Evolutionary conservation across 2,113 vertebrate genomes (phyloP).

Genomic region (Syngnathus floridae): DNA sequence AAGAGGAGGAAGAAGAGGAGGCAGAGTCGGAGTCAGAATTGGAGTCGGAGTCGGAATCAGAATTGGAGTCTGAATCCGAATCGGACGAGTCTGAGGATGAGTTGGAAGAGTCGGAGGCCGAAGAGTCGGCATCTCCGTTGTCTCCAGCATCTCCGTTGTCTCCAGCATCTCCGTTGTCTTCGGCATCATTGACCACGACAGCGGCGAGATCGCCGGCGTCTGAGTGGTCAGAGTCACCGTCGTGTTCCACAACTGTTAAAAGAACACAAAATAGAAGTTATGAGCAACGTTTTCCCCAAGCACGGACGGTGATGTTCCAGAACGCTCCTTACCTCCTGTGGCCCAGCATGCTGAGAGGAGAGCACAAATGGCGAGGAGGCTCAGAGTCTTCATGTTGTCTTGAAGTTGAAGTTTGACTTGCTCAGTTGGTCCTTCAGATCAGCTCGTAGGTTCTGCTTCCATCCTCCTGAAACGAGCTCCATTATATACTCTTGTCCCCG

Average conservation of each 20-base stretch:
- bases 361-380: constrained; percentile 59
- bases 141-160: constrained; percentile 19
- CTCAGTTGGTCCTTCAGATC: constrained; percentile 1
- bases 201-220: constrained; percentile 17
- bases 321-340: constrained; percentile 58
- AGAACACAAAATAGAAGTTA: constrained; percentile 13
- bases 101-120: not conserved
- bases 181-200: not conserved
- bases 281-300: not conserved
- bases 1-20: constrained; percentile 38
- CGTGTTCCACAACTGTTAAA: constrained; percentile 39
- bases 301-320: not conserved
- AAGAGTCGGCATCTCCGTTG: not conserved
- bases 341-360: constrained; percentile 67
- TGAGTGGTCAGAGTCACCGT: constrained; percentile 20
- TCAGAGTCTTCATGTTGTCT: constrained; percentile 70
- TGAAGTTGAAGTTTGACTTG: constrained; percentile 9
- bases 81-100: constrained; percentile 17
- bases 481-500: constrained; percentile 63
- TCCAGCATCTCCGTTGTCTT: not conserved
- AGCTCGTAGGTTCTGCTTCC: constrained; percentile 32
- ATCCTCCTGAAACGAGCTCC: constrained; percentile 21
- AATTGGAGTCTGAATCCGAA: constrained; percentile 5
- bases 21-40: constrained; percentile 39
- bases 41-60: constrained; percentile 36